Conservation (phyloP, 2,888 invertebrate species). For the Acronicta leporina region DNA sequence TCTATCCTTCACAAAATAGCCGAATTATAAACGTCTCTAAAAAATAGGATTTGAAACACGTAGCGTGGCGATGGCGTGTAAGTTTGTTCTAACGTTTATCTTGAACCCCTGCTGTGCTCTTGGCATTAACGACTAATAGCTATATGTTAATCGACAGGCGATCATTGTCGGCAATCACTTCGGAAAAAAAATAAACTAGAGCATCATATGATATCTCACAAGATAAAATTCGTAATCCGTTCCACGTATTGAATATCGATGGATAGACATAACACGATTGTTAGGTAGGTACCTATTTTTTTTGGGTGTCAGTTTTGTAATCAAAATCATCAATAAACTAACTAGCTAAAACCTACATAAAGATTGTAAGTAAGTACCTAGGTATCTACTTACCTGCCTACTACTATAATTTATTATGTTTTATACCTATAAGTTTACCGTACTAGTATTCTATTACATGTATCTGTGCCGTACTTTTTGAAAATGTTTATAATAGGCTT, state of each 20-base stretch:
- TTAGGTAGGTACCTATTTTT: conserved; percentile 40
- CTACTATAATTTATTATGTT: no score
- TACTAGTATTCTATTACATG: no score
- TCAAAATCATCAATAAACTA: conserved; percentile 42
- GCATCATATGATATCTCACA: conserved; percentile 65
- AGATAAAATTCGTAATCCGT: conserved; percentile 72
- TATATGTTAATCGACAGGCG: conserved; percentile 73
- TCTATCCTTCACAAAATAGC: conserved; percentile 30
- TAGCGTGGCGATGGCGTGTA: conserved; percentile 51
- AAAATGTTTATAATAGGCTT: no score
- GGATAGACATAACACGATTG: conserved; percentile 56
- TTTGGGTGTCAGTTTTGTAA: conserved; percentile 39
- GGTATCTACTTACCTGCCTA: no score
- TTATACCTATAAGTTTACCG: no score
- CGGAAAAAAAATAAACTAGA: conserved; percentile 62
- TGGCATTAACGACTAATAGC: conserved; percentile 74
- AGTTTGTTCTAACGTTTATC: conserved; percentile 53
- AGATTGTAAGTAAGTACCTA: no score
- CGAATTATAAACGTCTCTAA: conserved; percentile 40
- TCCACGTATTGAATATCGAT: conserved; percentile 67
- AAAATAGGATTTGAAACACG: conserved; percentile 42
- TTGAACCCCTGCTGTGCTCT: conserved; percentile 67
- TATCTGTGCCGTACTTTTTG: no score
- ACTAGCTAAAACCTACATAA: not conserved
- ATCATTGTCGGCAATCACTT: conserved; percentile 71